Evolutionary conservation across 2,888 invertebrate species (phyloP), one percentile per base, ranked within the genome.

Genomic region (Protodeltote pygarga): DNA sequence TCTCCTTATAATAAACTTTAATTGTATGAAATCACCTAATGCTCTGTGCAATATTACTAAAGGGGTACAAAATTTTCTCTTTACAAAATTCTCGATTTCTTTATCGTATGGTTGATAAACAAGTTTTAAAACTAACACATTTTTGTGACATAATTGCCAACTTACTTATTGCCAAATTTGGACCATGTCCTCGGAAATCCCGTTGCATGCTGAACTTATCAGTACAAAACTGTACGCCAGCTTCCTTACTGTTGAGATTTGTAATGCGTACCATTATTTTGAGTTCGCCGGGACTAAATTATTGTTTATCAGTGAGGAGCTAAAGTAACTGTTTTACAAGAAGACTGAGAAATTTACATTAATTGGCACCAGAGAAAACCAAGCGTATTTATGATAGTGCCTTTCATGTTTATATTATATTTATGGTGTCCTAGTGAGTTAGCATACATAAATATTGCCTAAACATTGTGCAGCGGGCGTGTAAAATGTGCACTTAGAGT

Each of bases 271-370:
- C 41, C 73, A 77, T 80, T 78, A 85, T 77, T 78, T 75, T 52
- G 66, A 70, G 64, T 77, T 76, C 72, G 73, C 71, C 58, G 45
- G 44, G 27, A 64, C 60, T 73, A 74, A 83, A 80, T 82, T 80
- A 78, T 77, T 70, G 73, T 58, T 66, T 66, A 68, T 58, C 48
- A 46, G 38, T 38, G 54, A 55, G 53, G 57, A 50, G 20, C 42
- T 44, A 50, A 55, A 21, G 35, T 46, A 38, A 50, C 50, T 44
- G 45, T 55, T 46, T 50, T 41, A 46, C 44, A 38, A 46, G 31
- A 37, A 21, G 45, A 65, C 59, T 48, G 52, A 48, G 59, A 65
- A 68, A 75, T 74, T 72, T 68, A 72, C 61, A 69, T 73, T 64
- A 65, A 70, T 70, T 69, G 68, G 55, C 53, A 53, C 52, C 37